Conservation (phyloP, 2,888 invertebrate genomes). For the Shargacucullia verbasci region DNA sequence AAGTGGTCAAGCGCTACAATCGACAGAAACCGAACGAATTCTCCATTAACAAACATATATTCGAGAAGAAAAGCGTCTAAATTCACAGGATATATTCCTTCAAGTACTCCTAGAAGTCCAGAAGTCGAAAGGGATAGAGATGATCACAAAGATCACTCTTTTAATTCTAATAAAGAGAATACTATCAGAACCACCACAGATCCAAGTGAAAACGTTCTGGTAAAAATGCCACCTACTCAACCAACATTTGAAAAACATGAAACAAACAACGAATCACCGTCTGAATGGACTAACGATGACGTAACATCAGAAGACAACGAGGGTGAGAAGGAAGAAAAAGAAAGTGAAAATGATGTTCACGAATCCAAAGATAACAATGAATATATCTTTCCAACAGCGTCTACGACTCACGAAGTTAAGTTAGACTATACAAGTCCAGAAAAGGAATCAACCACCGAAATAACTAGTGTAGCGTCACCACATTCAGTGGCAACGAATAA, state of each 20-base stretch:
- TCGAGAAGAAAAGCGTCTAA: conserved; percentile 81
- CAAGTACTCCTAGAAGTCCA: conserved; percentile 66
- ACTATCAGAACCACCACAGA: conserved; percentile 47
- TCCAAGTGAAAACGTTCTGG: conserved; percentile 37
- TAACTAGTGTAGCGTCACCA: conserved; percentile 59
- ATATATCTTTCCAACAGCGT: conserved; percentile 70
- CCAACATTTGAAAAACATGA: conserved; percentile 59
- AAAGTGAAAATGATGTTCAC: conserved; percentile 51
- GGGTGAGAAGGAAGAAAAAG: conserved; percentile 41
- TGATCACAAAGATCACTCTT: conserved; percentile 63
- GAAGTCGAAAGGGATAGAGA: conserved; percentile 64
- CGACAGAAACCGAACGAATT: conserved; percentile 64
- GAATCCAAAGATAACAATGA: conserved; percentile 73
- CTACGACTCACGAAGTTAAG: conserved; percentile 51
- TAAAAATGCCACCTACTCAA: conserved; percentile 52
- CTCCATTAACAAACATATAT: conserved; percentile 54
- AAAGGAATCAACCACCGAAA: conserved; percentile 61
- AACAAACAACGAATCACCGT: conserved; percentile 57
- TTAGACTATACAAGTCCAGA: conserved; percentile 61
- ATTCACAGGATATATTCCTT: conserved; percentile 77
- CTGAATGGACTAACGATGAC: conserved; percentile 32
- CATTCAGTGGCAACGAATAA: conserved; percentile 72
- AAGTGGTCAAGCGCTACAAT: conserved; percentile 70
- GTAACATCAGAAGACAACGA: conserved; percentile 39
- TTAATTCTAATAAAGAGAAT: conserved; percentile 43